These are phyloP conservation scores for Petrolisthes cinctipes DNA, from an alignment of 2,888 invertebrate genomes.

Conservation along the genomic window DNA sequence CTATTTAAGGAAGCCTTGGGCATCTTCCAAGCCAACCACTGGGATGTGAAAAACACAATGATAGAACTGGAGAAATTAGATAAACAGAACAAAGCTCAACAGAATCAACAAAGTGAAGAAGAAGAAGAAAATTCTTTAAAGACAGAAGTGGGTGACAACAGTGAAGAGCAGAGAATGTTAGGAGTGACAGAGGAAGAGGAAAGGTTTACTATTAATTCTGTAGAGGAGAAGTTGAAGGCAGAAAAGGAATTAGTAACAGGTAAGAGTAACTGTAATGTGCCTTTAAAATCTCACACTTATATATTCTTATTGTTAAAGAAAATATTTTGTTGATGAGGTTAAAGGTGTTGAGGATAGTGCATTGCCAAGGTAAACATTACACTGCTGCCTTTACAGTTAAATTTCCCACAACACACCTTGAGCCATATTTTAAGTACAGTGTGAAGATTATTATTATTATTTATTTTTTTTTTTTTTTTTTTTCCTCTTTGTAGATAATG, in stretches of 20 bases:
- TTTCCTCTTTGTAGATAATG: too few species aligned
- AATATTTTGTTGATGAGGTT: too few species aligned
- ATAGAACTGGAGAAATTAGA: constrained; percentile 17
- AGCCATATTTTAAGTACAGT: too few species aligned
- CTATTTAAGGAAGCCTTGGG: constrained; percentile 29
- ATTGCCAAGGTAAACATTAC: too few species aligned
- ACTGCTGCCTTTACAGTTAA: too few species aligned
- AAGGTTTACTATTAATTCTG: constrained; percentile 21
- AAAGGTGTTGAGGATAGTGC: too few species aligned
- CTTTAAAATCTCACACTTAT: too few species aligned
- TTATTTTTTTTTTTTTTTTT: too few species aligned
- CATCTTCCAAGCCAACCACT: constrained; percentile 27
- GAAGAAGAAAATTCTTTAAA: constrained; percentile 27
- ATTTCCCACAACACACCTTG: too few species aligned
- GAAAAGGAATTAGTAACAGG: constrained; percentile 40
- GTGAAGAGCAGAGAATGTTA: constrained; percentile 27
- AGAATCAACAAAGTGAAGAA: constrained; percentile 8
- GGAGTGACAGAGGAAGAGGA: constrained; percentile 28
- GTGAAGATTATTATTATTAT: too few species aligned
- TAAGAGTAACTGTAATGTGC: constrained; percentile 1
- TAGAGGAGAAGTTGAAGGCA: constrained; percentile 39
- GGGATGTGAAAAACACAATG: constrained; percentile 48
- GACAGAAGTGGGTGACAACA: constrained; percentile 17
- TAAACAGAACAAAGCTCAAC: constrained; percentile 2
- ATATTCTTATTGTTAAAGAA: too few species aligned